Evolutionary conservation across 2,888 invertebrate genomes (phyloP).

Genomic region (Chorisops tibialis): DNA sequence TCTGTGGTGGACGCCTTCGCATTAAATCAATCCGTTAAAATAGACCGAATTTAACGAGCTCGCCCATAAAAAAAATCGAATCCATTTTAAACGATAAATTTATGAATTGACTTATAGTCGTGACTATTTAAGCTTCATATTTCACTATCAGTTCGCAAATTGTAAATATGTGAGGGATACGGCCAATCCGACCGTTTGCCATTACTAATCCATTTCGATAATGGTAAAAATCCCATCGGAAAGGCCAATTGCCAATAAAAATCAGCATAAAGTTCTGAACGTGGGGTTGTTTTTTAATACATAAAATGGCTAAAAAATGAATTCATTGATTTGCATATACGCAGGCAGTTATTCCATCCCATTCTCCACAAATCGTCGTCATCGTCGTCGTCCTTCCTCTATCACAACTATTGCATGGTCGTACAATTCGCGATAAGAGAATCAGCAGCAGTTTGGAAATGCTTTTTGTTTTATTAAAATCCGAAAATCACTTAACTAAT

Average conservation of each 20-base stretch:
- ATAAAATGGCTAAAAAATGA: slow-evolving; percentile 9
- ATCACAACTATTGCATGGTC: neutral
- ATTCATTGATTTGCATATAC: neutral
- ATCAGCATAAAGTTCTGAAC: too few species aligned
- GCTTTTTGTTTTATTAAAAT: slow-evolving; percentile 33
- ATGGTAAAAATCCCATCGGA: slow-evolving; percentile 10
- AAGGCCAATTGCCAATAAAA: neutral
- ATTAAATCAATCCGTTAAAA: too few species aligned
- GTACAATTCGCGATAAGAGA: neutral
- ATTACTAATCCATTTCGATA: slow-evolving; percentile 19
- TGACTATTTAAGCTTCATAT: too few species aligned
- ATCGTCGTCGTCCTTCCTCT: too few species aligned
- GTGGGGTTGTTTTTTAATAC: neutral
- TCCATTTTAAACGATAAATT: too few species aligned
- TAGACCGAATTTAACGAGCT: too few species aligned
- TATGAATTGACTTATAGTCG: too few species aligned
- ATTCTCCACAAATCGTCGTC: neutral
- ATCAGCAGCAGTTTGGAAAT: slow-evolving; percentile 3
- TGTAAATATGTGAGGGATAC: too few species aligned
- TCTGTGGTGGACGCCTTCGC: too few species aligned
- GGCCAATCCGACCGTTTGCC: too few species aligned
- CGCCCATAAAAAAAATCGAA: too few species aligned
- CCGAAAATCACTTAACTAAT: slow-evolving; percentile 33
- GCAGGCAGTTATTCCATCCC: slow-evolving; percentile 9
- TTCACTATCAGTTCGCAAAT: too few species aligned